Evolutionary conservation across 2,113 vertebrate species (phyloP).

Genomic region (Callorhinus ursinus): DNA sequence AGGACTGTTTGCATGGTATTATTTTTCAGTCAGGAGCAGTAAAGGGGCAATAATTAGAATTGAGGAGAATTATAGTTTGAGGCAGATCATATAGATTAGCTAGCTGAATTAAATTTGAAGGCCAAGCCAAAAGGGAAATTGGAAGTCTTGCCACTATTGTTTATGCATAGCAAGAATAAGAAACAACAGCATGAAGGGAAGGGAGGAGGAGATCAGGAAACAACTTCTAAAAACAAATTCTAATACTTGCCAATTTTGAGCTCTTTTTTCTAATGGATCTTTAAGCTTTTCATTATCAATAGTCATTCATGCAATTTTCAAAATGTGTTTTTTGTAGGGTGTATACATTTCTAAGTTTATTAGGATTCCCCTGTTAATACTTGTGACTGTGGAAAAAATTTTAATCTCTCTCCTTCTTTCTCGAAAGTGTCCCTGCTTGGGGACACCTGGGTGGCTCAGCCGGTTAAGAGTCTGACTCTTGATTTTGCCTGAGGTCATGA

Average conservation of each 20-base stretch:
- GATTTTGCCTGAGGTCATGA: neutral
- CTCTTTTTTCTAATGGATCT: neutral
- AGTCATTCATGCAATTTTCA: neutral
- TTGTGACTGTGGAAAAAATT: neutral
- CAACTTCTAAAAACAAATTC: neutral
- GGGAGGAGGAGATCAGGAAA: neutral
- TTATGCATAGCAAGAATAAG: neutral
- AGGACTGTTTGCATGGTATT: neutral
- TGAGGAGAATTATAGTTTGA: neutral
- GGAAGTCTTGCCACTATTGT: neutral
- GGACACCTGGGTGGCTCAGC: neutral
- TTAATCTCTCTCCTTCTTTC: neutral
- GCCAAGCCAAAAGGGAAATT: slow-evolving; percentile 53
- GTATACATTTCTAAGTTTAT: neutral
- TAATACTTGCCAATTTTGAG: slow-evolving; percentile 13
- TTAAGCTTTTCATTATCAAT: neutral
- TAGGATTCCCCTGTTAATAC: neutral
- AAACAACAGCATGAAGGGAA: slow-evolving; percentile 28
- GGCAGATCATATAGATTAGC: neutral
- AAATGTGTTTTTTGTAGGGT: neutral
- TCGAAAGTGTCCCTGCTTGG: neutral
- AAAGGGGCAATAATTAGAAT: slow-evolving; percentile 16
- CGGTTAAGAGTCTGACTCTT: neutral
- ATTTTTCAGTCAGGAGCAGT: neutral
- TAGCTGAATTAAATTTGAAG: slow-evolving; percentile 54